Conservation (phyloP, 2,113 vertebrate species). For the Microcebus jonahi region DNA sequence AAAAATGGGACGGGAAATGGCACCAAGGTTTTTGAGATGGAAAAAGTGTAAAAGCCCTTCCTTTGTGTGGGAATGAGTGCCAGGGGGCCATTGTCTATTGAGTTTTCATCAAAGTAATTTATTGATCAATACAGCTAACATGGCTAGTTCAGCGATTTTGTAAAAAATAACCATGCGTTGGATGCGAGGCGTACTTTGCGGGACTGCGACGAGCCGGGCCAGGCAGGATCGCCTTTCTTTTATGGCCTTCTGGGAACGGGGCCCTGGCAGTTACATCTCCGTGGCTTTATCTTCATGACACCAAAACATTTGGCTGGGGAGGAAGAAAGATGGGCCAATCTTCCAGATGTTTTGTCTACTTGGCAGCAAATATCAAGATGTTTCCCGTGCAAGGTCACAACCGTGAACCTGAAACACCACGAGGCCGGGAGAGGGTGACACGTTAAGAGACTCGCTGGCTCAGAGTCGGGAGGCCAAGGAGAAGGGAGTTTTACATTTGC, state of each 20-base stretch:
- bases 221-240: constrained; percentile 29
- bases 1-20: not conserved
- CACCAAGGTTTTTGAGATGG: constrained; percentile 52
- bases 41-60: constrained; percentile 6
- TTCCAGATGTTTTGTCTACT: constrained; percentile 59
- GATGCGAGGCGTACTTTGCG: constrained; percentile 46
- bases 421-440: not conserved
- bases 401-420: not conserved
- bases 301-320: constrained; percentile 49
- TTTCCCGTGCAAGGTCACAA: constrained; percentile 42
- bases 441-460: not conserved
- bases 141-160: constrained; percentile 77
- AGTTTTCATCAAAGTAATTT: constrained; percentile 79
- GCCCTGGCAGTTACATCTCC: constrained; percentile 58
- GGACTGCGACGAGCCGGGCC: not conserved
- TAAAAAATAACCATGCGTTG: constrained; percentile 71
- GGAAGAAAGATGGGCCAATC: constrained; percentile 24
- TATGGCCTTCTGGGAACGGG: constrained; percentile 71
- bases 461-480: not conserved
- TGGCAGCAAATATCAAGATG: constrained; percentile 60
- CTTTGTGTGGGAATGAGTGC: constrained; percentile 54
- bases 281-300: constrained; percentile 77
- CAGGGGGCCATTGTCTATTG: constrained; percentile 64
- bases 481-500: not conserved
- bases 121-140: constrained; percentile 78